Evolutionary conservation across 2,113 vertebrate genomes (phyloP).

Genomic region (Pogona vitticeps): DNA sequence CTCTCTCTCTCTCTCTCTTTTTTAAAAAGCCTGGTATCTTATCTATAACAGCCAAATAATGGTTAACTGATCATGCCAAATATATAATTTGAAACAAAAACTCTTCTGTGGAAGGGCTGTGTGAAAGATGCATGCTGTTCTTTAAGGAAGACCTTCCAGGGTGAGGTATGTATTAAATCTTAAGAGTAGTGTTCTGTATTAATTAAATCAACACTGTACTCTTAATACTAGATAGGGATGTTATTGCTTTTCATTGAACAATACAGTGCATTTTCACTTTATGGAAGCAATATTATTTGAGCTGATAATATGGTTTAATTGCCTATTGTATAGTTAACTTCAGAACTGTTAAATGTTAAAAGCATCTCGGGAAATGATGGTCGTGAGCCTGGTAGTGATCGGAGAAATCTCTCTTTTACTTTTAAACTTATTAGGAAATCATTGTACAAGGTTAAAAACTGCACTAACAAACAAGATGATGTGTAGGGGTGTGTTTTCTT

Average conservation of each 20-base stretch:
- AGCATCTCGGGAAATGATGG: constrained; percentile 24
- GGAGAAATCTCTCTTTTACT: constrained; percentile 27
- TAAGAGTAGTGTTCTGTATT: constrained; percentile 50
- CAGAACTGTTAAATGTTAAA: neutral
- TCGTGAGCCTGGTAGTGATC: neutral
- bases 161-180: constrained; percentile 74
- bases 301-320: neutral
- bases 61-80: constrained; percentile 52
- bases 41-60: constrained; percentile 30
- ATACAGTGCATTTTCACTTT: constrained; percentile 47
- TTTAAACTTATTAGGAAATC: constrained; percentile 15
- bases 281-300: constrained; percentile 11
- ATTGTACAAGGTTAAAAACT: constrained; percentile 10
- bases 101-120: constrained; percentile 42
- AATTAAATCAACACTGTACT: constrained; percentile 35
- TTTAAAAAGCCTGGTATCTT: constrained; percentile 7
- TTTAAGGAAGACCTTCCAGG: constrained; percentile 65
- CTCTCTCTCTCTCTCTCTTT: neutral
- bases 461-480: neutral
- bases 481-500: constrained; percentile 35
- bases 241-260: constrained; percentile 60
- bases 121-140: constrained; percentile 69
- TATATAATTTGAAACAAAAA: constrained; percentile 10
- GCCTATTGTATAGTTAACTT: neutral
- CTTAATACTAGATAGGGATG: constrained; percentile 59